Percentiles rank a stretch among this genome's conserved stretches.
phyloP scores from a whole-genome alignment of 2,113 vertebrate genomes.

The Dermatemys mawii region DNA sequence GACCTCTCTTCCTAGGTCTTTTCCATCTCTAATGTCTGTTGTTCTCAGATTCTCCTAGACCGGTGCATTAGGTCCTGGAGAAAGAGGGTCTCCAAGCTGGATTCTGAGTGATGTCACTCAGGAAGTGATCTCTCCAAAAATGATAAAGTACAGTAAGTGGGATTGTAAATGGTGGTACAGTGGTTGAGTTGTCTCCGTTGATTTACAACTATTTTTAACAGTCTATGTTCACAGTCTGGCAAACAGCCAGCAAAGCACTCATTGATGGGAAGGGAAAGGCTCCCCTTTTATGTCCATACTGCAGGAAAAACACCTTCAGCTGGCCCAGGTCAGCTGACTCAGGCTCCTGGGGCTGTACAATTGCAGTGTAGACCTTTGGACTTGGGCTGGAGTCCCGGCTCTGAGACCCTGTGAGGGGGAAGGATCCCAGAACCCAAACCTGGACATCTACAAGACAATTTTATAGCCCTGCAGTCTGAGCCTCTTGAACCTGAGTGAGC shows the following conservation, averaged over 20 bases:
- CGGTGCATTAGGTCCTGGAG: background rate
- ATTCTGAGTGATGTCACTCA: background rate
- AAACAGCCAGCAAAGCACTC: background rate
- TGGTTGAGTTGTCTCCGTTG: background rate
- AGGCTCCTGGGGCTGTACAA: background rate
- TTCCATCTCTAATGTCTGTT: background rate
- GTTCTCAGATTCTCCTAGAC: background rate
- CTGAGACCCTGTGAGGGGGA: background rate
- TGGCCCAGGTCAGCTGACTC: background rate
- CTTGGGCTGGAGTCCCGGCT: background rate
- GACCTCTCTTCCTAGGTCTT: background rate
- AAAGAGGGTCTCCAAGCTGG: background rate
- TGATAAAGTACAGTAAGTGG: background rate
- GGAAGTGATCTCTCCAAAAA: background rate
- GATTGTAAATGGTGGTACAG: background rate
- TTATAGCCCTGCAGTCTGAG: background rate
- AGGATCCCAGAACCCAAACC: background rate
- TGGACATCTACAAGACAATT: background rate
- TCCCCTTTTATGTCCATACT: background rate
- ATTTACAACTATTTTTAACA: background rate
- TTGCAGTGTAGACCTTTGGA: background rate
- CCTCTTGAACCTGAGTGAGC: no score
- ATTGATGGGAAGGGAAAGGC: background rate
- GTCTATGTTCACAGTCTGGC: background rate
- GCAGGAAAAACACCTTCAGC: background rate